Evolutionary conservation across 2,113 vertebrate genomes (phyloP).

Genomic region (Hippopotamus amphibius): DNA sequence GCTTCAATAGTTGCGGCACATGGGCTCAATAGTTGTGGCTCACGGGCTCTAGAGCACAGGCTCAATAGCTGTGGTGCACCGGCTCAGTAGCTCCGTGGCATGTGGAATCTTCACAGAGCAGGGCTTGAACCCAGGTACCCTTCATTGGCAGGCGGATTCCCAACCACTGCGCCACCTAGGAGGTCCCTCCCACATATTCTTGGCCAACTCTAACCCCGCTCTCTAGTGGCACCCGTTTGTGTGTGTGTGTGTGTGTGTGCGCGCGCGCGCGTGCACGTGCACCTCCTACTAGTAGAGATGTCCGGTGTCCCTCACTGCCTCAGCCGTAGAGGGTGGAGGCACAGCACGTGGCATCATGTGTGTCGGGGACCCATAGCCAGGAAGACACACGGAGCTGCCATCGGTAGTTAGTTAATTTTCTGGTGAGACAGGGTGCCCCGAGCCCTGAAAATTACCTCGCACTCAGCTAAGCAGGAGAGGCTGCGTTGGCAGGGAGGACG

Average conservation of each 20-base stretch:
- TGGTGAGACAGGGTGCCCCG: background rate
- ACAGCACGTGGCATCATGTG: background rate
- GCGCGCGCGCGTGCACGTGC: background rate
- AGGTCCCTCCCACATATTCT: background rate
- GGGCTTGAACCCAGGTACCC: no score
- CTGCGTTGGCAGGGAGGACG: background rate
- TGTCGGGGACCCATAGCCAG: background rate
- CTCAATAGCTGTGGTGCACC: no score
- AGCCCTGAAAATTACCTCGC: background rate
- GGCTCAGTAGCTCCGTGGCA: no score
- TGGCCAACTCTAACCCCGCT: background rate
- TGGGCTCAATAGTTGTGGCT: no score
- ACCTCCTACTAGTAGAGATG: background rate
- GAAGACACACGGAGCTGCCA: background rate
- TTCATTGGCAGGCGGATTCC: no score
- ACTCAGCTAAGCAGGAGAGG: background rate
- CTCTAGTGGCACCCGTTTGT: rapidly evolving
- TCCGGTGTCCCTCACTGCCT: background rate
- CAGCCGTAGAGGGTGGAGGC: background rate
- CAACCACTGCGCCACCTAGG: no score
- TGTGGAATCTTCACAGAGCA: no score
- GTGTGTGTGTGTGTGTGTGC: background rate
- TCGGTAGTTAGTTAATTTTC: background rate
- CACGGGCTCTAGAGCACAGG: no score
- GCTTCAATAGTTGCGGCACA: no score